Conservation (phyloP, 1,140 invertebrate genomes). For the Vanessa tameamea region DNA sequence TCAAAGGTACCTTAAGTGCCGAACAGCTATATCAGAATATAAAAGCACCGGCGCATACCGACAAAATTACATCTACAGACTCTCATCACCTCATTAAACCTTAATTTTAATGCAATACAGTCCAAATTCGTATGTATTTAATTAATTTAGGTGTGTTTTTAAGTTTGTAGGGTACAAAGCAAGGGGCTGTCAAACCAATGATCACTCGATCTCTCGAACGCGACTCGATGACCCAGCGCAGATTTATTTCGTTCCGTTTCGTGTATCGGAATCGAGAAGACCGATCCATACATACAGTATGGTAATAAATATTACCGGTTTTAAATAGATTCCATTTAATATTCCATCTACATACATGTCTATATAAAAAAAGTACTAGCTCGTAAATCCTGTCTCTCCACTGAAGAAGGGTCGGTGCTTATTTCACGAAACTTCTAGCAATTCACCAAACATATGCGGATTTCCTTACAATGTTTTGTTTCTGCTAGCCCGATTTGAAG, state of each 20-base stretch:
- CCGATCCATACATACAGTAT: not conserved
- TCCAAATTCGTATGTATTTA: not conserved
- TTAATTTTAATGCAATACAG: not conserved
- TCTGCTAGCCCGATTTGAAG: too few relatives aligned
- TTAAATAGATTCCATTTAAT: not conserved
- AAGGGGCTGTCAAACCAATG: constrained; percentile 46
- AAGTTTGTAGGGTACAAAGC: constrained; percentile 28
- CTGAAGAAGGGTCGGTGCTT: not conserved
- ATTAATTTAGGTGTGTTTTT: not conserved
- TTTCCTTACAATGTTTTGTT: too few relatives aligned
- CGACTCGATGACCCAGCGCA: constrained; percentile 36
- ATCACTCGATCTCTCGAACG: constrained; percentile 37
- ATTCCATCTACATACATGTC: not conserved
- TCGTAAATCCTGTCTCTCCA: not conserved
- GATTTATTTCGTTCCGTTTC: constrained; percentile 32
- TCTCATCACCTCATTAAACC: not conserved
- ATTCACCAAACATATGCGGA: too few relatives aligned
- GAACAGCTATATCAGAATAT: constrained; percentile 36
- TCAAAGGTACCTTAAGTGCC: constrained; percentile 44
- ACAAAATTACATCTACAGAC: constrained; percentile 18
- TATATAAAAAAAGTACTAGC: too few relatives aligned
- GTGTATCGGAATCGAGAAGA: constrained; percentile 1
- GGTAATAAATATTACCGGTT: constrained; percentile 11
- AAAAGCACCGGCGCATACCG: constrained; percentile 40
- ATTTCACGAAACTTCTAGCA: not conserved